phyloP scores from a whole-genome alignment of 2,888 invertebrate species.

The Bellardia bayeri region DNA sequence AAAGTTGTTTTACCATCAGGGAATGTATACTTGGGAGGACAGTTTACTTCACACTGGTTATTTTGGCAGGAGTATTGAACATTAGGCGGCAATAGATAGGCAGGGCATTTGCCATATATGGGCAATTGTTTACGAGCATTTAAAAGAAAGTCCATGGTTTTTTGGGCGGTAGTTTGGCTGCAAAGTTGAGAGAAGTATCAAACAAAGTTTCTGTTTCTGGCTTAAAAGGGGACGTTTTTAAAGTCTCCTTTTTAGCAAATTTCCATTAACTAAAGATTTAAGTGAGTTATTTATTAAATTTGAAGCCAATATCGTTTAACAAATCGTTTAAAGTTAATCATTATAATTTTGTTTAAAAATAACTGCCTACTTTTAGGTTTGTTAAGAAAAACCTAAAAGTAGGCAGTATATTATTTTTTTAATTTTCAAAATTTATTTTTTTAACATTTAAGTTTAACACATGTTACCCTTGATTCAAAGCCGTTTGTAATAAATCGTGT shows the following conservation, averaged over 20 bases:
- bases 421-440: background rate
- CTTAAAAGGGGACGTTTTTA: background rate
- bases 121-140: conserved; percentile 76
- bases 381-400: no score
- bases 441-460: background rate
- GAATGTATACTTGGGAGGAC: conserved; percentile 78
- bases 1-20: conserved; percentile 76
- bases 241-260: no score
- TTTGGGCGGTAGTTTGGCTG: conserved; percentile 55
- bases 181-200: conserved; percentile 4
- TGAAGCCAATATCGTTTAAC: background rate
- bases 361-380: conserved; percentile 8
- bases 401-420: background rate
- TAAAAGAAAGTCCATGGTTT: conserved; percentile 76
- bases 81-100: conserved; percentile 78
- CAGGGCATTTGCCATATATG: conserved; percentile 76
- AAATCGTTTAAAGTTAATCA: background rate
- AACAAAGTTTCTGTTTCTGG: background rate
- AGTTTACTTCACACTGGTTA: conserved; percentile 79
- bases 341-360: conserved; percentile 29
- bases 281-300: background rate
- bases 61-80: conserved; percentile 77
- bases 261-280: no score
- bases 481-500: conserved; percentile 47
- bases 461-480: conserved; percentile 63